These are phyloP conservation scores for Trogon surrucura DNA, from an alignment of 2,113 vertebrate species.

Conservation along the genomic window DNA sequence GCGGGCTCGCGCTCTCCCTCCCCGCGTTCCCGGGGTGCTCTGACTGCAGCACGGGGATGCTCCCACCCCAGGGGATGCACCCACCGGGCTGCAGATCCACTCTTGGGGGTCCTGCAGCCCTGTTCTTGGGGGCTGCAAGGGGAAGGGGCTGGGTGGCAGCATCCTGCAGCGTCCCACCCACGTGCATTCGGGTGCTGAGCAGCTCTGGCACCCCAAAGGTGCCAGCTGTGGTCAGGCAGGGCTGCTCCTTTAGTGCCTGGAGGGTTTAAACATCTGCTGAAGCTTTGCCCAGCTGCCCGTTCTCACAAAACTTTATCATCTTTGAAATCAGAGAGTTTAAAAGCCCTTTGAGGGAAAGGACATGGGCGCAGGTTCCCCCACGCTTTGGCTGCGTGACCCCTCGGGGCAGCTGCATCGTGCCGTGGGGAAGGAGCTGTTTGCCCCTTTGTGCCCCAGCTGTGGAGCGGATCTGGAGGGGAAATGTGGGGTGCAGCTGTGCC, in stretches of 20 bases:
- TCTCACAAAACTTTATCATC: neutral
- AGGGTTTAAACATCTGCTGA: accelerated
- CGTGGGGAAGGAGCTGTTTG: neutral
- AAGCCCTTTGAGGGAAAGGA: neutral
- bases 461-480: neutral
- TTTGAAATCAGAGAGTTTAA: neutral
- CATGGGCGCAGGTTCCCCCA: accelerated
- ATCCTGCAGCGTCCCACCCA: neutral
- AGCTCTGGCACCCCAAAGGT: neutral
- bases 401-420: neutral
- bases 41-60: neutral
- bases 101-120: neutral
- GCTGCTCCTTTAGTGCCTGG: neutral
- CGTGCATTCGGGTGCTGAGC: accelerated
- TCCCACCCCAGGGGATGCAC: neutral
- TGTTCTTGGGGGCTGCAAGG: neutral
- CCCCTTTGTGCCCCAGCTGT: neutral
- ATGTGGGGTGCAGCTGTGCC: neutral
- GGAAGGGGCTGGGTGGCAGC: neutral
- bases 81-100: accelerated
- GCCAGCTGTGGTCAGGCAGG: neutral
- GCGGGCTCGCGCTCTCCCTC: neutral
- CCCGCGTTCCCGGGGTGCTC: neutral
- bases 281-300: neutral
- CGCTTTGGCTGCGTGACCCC: accelerated